These are phyloP conservation scores for Alloplasta piceator DNA, from an alignment of 2,888 invertebrate genomes.

Conservation along the genomic window DNA sequence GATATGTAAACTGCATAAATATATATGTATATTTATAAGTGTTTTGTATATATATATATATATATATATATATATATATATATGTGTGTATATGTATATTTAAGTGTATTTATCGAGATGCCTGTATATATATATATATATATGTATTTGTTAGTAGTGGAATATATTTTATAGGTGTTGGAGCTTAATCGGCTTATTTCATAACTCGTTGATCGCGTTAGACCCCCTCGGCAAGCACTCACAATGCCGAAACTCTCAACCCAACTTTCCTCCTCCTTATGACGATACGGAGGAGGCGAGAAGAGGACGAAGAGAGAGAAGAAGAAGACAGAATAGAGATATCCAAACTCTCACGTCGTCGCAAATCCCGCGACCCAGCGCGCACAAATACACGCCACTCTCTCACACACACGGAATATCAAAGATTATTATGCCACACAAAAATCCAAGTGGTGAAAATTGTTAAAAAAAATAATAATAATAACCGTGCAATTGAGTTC, in stretches of 20 bases:
- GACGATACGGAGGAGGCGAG: conserved; percentile 10
- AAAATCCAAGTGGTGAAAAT: too few species aligned
- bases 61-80: conserved; percentile 26
- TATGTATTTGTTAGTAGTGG: conserved; percentile 23
- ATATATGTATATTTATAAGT: conserved; percentile 35
- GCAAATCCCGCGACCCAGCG: conserved; percentile 10
- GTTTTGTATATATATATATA: conserved; percentile 24
- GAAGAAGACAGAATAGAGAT: conserved; percentile 27
- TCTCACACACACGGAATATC: not conserved
- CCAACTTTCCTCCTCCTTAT: conserved; percentile 10
- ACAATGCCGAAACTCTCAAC: conserved; percentile 30
- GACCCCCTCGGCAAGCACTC: conserved; percentile 39
- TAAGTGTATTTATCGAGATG: not conserved
- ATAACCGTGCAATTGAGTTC: too few species aligned
- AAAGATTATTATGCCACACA: too few species aligned
- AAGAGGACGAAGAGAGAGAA: conserved; percentile 55
- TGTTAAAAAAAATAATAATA: too few species aligned
- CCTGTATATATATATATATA: conserved; percentile 22
- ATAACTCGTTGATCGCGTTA: conserved; percentile 63
- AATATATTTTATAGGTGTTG: conserved; percentile 47
- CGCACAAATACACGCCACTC: conserved; percentile 25
- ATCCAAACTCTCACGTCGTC: conserved; percentile 35
- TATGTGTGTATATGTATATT: conserved; percentile 5
- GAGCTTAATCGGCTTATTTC: conserved; percentile 59
- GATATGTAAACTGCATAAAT: conserved; percentile 45